A percentile compares a stretch with the other conserved stretches of the same genome.
phyloP scores from a whole-genome alignment of 2,797 vertebrate species.

The Centroberyx gerrardi region DNA sequence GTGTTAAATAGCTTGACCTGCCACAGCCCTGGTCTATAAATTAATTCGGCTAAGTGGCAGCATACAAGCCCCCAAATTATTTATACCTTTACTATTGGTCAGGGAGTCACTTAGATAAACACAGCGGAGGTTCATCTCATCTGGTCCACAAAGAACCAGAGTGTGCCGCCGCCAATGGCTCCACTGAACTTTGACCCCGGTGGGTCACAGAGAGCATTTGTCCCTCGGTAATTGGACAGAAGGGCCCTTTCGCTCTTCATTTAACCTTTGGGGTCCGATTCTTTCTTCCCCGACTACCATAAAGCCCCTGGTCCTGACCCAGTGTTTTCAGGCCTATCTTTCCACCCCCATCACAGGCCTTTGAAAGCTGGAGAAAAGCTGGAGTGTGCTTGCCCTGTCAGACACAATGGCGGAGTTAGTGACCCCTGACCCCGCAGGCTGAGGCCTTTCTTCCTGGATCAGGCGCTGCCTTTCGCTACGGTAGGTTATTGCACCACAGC shows the following conservation, averaged over 20 bases:
- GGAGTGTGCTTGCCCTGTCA: conserved; percentile 88
- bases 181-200: conserved; percentile 84
- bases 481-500: conserved; percentile 85
- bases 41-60: conserved; percentile 85
- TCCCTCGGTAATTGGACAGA: conserved; percentile 91
- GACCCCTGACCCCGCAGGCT: conserved; percentile 87
- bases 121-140: conserved; percentile 88
- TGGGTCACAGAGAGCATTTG: conserved; percentile 87
- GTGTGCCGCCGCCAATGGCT: conserved; percentile 86
- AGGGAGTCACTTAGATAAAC: conserved; percentile 88
- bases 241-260: conserved; percentile 89
- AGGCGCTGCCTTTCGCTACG: conserved; percentile 84
- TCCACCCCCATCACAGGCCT: conserved; percentile 85
- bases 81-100: conserved; percentile 83
- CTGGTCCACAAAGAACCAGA: conserved; percentile 86
- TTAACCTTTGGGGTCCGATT: conserved; percentile 87
- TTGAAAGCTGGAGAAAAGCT: conserved; percentile 89
- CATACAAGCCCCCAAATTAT: conserved; percentile 79
- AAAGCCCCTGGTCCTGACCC: conserved; percentile 88
- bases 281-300: conserved; percentile 80
- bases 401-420: conserved; percentile 89
- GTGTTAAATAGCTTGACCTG: conserved; percentile 56
- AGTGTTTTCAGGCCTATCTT: conserved; percentile 87
- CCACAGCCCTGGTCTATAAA: conserved; percentile 76
- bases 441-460: conserved; percentile 86